phyloP scores from a whole-genome alignment of 1,140 invertebrate genomes.

The Nasonia giraulti region DNA sequence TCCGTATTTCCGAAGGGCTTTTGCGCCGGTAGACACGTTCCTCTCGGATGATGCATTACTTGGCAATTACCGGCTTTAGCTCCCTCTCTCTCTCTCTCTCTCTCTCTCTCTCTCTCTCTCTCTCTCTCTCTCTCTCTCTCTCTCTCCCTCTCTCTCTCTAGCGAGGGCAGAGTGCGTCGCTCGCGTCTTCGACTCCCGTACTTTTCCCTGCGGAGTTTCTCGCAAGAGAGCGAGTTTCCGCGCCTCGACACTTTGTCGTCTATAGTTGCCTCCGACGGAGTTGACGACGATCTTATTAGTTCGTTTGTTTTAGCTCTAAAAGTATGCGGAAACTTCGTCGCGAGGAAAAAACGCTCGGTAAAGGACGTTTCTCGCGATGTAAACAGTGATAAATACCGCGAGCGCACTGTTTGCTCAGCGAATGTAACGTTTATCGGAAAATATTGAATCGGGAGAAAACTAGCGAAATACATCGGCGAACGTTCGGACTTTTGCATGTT shows the following conservation, averaged over 20 bases:
- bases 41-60: conserved; percentile 26
- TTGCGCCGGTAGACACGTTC: not conserved
- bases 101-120: not conserved
- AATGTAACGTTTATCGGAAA: not conserved
- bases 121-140: no score
- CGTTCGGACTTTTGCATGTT: not conserved
- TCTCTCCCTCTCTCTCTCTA: no score
- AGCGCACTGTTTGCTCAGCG: no score
- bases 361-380: not conserved
- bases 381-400: no score
- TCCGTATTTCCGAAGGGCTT: conserved; percentile 15
- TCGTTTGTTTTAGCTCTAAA: not conserved
- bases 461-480: not conserved
- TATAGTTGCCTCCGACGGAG: not conserved
- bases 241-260: not conserved
- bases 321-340: not conserved
- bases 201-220: conserved; percentile 5
- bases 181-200: not conserved
- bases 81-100: no score
- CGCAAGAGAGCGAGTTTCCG: not conserved
- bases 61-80: conserved; percentile 28
- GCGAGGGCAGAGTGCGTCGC: not conserved
- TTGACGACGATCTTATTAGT: conserved; percentile 2
- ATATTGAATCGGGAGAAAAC: not conserved
- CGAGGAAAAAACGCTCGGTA: no score